Evolutionary conservation across 2,888 invertebrate genomes (phyloP).

Genomic region (Rhingia rostrata): DNA sequence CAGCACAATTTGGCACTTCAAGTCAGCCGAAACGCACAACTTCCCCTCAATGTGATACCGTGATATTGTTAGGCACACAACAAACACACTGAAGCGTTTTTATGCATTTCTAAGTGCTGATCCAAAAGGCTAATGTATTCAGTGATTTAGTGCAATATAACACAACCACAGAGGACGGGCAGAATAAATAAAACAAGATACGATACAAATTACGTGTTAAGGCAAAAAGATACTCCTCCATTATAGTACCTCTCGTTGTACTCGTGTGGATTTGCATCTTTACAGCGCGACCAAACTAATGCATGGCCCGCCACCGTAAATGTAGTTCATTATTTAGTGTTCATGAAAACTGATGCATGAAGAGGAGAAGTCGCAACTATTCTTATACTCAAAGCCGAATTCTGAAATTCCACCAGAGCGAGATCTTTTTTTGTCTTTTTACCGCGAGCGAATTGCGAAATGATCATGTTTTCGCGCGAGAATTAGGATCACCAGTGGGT

Average conservation of each 20-base stretch:
- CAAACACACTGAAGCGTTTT: background rate
- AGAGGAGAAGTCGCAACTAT: constrained; percentile 74
- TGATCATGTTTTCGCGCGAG: constrained; percentile 44
- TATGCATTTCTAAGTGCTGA: constrained; percentile 37
- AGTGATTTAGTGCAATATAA: constrained; percentile 33
- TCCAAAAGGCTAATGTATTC: constrained; percentile 43
- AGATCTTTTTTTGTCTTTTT: constrained; percentile 70
- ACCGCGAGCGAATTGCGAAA: constrained; percentile 46
- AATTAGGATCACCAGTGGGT: constrained; percentile 54
- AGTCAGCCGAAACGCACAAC: background rate
- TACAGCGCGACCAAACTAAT: constrained; percentile 7
- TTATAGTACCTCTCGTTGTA: constrained; percentile 3
- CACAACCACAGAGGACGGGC: constrained; percentile 1
- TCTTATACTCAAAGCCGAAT: constrained; percentile 74
- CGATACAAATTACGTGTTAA: constrained; percentile 12
- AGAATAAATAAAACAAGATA: background rate
- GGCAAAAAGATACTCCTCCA: constrained; percentile 50
- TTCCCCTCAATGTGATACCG: background rate
- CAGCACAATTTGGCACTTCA: too few relatives aligned
- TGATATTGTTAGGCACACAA: background rate
- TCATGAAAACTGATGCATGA: constrained; percentile 74
- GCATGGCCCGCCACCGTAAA: constrained; percentile 30
- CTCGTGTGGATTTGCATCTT: background rate
- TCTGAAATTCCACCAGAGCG: constrained; percentile 72
- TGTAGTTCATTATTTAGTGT: constrained; percentile 74